Evolutionary conservation across 2,797 vertebrate genomes (phyloP).

Genomic region (Lateolabrax maculatus): DNA sequence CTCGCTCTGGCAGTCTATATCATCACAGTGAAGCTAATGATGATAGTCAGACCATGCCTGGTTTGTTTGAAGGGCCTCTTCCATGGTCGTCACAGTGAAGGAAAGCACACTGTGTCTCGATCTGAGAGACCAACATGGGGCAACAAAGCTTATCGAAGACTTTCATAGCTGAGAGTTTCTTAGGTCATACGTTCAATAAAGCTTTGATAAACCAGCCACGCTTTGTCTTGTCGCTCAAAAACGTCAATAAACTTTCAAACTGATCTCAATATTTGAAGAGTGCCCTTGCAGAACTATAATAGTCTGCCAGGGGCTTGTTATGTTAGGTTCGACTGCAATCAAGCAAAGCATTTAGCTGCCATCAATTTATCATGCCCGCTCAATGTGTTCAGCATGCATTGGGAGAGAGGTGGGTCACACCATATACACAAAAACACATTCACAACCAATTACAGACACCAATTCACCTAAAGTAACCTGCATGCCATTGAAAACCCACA

Average conservation of each 20-base stretch:
- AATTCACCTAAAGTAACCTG: background rate
- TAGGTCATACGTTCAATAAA: slow-evolving; percentile 18
- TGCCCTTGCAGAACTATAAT: slow-evolving; percentile 1
- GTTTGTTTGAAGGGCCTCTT: slow-evolving; percentile 13
- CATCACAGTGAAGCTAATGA: slow-evolving; percentile 27
- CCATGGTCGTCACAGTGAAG: background rate
- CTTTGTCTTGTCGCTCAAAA: slow-evolving; percentile 1
- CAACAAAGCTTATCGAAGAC: slow-evolving; percentile 1
- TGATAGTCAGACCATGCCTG: background rate
- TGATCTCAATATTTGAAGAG: slow-evolving; percentile 6
- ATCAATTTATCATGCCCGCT: background rate
- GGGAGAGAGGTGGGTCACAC: background rate
- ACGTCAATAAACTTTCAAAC: background rate
- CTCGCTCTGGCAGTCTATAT: background rate
- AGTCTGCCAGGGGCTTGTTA: slow-evolving; percentile 10
- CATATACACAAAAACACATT: slow-evolving; percentile 6
- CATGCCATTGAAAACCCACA: background rate
- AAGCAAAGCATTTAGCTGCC: slow-evolving; percentile 8
- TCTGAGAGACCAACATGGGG: slow-evolving; percentile 14
- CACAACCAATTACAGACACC: background rate
- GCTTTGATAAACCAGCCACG: slow-evolving; percentile 12
- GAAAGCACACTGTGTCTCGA: background rate
- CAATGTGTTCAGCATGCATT: slow-evolving; percentile 2
- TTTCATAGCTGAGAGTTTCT: background rate
- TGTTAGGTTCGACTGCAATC: slow-evolving; percentile 9